A percentile compares a stretch with the other conserved stretches of the same genome.
phyloP scores from a whole-genome alignment of 2,113 vertebrate genomes.

The Pseudonaja textilis region DNA sequence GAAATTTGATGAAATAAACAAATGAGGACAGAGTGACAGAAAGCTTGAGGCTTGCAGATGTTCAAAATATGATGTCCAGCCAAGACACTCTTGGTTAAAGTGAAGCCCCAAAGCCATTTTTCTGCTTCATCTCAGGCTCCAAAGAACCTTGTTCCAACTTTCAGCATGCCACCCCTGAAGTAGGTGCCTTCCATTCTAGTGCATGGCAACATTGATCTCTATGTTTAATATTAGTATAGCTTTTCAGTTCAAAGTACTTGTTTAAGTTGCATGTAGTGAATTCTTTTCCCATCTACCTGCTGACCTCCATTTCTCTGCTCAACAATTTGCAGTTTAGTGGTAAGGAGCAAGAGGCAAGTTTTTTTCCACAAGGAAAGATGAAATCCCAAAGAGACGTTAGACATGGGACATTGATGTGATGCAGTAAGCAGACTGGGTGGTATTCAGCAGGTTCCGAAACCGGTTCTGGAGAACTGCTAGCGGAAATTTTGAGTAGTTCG shows the following conservation, averaged over 20 bases:
- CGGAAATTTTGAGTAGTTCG: no score
- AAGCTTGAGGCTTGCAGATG: neutral
- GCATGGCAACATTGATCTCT: neutral
- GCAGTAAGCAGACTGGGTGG: neutral
- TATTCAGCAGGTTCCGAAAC: no score
- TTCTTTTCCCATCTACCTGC: neutral
- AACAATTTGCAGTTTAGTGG: neutral
- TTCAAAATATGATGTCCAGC: neutral
- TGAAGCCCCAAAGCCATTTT: neutral
- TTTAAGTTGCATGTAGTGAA: neutral
- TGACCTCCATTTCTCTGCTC: neutral
- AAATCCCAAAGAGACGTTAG: neutral
- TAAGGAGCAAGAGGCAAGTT: neutral
- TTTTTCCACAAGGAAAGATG: neutral
- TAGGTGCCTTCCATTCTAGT: neutral
- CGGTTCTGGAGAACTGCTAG: no score
- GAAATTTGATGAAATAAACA: neutral
- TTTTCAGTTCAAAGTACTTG: neutral
- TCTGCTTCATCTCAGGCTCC: neutral
- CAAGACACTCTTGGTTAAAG: neutral
- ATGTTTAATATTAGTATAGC: neutral
- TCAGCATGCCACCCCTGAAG: neutral
- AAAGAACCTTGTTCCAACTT: neutral
- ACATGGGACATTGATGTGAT: neutral
- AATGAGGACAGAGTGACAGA: neutral